Evolutionary conservation across 2,113 vertebrate species (phyloP), one percentile per base, ranked within the genome.

Genomic region (Tor tambroides): DNA sequence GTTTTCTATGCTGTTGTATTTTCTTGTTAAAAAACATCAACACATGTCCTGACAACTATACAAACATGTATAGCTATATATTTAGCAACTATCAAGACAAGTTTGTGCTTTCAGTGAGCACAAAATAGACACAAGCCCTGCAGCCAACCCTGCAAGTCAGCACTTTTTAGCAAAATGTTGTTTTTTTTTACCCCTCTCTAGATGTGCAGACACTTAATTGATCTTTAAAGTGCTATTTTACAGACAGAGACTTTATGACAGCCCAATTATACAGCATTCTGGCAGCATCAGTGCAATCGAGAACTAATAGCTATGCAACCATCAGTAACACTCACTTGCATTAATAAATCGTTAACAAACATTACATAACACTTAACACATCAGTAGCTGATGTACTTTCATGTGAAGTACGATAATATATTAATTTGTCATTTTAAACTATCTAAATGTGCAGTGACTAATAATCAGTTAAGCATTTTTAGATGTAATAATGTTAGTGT

Each of bases 161-260:
- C 85, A 87, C 51, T 30, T 63, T 23, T 83, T 80, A 84, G 46
- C 65, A n/a, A 80, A 63, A 61, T 23, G 9, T 28, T 32, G 59
- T 28, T 72, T 85, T 30, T 72, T 85, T 56, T 59, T 2, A 15
- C 43, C 61, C 67, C 74, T 82, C 38, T 59, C n/a, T 32, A 12
- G 83, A 87, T 79, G 41, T 72, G 67, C 77, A 80, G 63, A 59
- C 77, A 46, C 83, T 84, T 82, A 82, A 88, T 59, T 76, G 63
- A 83, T 80, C 72, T 85, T 87, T 86, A 79, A 75, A 54, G 63
- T 87, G 30, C 19, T 63, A 69, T 85, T 84, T 85, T 67, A 83
- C 30, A 63, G 38, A 69, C 56, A 74, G 65, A 56, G 71, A 86
- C 84, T 82, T 77, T 35, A 65, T 65, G 78, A 32, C 61, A 76